Evolutionary conservation across 2,797 vertebrate genomes (phyloP), one percentile per base, ranked within the genome.

Genomic region (Gila robusta): DNA sequence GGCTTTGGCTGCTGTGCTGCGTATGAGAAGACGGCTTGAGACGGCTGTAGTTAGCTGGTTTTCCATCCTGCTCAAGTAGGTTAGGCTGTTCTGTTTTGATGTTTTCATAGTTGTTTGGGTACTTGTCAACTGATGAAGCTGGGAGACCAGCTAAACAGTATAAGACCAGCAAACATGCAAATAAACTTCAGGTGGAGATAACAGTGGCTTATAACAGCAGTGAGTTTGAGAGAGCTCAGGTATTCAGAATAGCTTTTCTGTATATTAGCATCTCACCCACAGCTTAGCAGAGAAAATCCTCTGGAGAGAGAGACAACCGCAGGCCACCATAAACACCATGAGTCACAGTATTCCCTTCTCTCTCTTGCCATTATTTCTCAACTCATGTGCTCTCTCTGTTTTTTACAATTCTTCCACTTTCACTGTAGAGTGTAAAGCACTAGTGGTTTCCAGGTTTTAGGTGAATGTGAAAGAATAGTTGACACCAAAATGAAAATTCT

Each of bases 291-390:
- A 41, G 56, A 85, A 70, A 78, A 81, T 85, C 86, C 78, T 66
- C 84, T 64, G 67, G 69, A 87, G 56, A 81, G 62, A 14, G n/a
- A 35, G 28, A 52, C 67, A 80, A 66, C 39, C 37, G 35, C 64
- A 70, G 69, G 17, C 80, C 66, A 11, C 66, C 17, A n/a, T 78
- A 56, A 83, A 84, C 73, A 8, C 86, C 80, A 82, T 89, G 88
- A 91, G 85, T 90, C 90, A 89, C 59, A n/a, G 72, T 37, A 76
- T 32, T 87, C 28, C 77, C 78, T 70, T 78, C 28, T 37, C 19
- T n/a, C 12, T 79, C 52, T 70, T 66, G 72, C 28, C 37, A 26
- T 67, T 26, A 44, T 59, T 41, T 62, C 77, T 72, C 66, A 12
- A n/a, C 35, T 78, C 28, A 21, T 79, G 28, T 62, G 74, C 11